These are phyloP conservation scores for Ferdinandea cuprea DNA, from an alignment of 2,888 invertebrate genomes.

Conservation along the genomic window DNA sequence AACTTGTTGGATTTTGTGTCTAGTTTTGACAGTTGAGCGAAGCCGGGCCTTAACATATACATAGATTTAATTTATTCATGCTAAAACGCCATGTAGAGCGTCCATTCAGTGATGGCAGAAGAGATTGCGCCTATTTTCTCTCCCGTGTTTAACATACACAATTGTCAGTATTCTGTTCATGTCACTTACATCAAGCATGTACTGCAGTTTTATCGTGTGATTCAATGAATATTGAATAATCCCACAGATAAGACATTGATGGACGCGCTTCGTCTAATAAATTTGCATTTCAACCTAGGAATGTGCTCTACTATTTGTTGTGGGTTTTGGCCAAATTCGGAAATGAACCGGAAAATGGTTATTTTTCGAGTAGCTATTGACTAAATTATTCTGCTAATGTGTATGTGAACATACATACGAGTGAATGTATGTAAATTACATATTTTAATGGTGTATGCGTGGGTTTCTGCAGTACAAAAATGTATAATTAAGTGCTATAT, in stretches of 20 bases:
- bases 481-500: too few relatives aligned
- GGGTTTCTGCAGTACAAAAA: too few relatives aligned
- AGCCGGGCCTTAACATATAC: slow-evolving; percentile 42
- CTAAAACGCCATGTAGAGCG: slow-evolving; percentile 16
- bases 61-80: not conserved
- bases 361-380: not conserved
- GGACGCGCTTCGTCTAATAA: too few relatives aligned
- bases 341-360: not conserved
- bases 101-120: slow-evolving; percentile 23
- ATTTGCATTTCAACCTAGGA: too few relatives aligned
- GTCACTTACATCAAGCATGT: slow-evolving; percentile 34
- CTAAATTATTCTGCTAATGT: slow-evolving; percentile 15
- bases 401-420: too few relatives aligned
- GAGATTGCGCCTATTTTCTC: slow-evolving; percentile 45
- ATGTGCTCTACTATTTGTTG: too few relatives aligned
- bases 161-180: slow-evolving; percentile 35
- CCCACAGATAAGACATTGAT: too few relatives aligned
- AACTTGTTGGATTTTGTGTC: slow-evolving; percentile 49
- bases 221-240: too few relatives aligned
- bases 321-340: too few relatives aligned
- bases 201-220: too few relatives aligned
- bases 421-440: too few relatives aligned
- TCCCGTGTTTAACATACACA: slow-evolving; percentile 22
- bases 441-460: too few relatives aligned
- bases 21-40: slow-evolving; percentile 31